Base-by-base conservation (phyloP, 2,113 vertebrate species). In the Hiodon tergisus region DNA sequence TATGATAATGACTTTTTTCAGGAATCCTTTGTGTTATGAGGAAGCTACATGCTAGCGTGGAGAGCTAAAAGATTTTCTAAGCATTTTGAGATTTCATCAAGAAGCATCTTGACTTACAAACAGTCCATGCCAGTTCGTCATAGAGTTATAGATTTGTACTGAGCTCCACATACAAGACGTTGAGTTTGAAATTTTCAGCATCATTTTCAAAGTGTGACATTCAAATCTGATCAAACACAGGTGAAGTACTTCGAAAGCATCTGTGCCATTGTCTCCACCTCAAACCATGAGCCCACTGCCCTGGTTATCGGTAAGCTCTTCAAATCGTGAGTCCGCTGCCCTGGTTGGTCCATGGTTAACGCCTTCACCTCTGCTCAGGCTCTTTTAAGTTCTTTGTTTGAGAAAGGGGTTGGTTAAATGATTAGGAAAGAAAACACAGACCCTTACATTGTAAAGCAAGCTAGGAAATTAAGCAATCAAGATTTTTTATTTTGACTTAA, bases 201-300 rank as follows among this genome's bases (percentile, higher is more conserved):
- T n/a, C 31, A 51, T 53, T 60, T 61, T 67, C 46, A 51, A 46
- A 4, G 4, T 68, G 46, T 74, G 11, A 63, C 31, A 47, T 47
- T 71, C 54, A 31, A 7, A 55, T 65, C 72, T 4, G 84, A 62
- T 80, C 7, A 79, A 81, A 89, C 86, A 53, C 77, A 93, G 92
- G 81, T 90, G 66, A 94, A 90, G 82, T 92, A 92, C 83, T 91
- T 88, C 31, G 78, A 87, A 57, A 85, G 84, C 58, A 78, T 90
- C 74, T 89, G 83, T 80, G 84, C 83, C 50, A 68, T 92, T 69
- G 84, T 93, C 81, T 94, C 89, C 67, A 81, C 90, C 73, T 92
- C 90, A 62, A 91, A 86, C 77, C 90, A 90, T 0, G 80, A 91
- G 50, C 73, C 76, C 1, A 86, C 88, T 0, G 89, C 89, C 57